Base-by-base conservation (phyloP, 2,888 invertebrate species). In the Lordiphosa andalusiaca region DNA sequence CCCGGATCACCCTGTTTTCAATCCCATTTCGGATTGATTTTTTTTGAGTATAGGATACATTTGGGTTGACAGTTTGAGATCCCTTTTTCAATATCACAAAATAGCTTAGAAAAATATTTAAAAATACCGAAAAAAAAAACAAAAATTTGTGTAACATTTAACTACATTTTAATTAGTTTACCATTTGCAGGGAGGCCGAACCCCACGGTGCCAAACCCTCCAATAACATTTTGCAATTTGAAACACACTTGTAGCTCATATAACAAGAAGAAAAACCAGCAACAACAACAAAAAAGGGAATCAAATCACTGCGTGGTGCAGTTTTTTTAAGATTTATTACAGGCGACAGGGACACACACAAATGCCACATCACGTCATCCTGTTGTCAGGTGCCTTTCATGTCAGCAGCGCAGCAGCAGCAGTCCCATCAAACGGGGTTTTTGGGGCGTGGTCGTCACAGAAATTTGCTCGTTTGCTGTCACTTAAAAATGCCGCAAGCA, bases 401-500 rank as follows among this genome's bases (percentile, higher is more conserved):
- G 36, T 30, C 46, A 42, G 36, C 13, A 25, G 35, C 12, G 30
- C 19, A 21, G 35, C 39, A 38, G 30, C 46, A 42, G 36, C 13
- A 25, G 35, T 35, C 16, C 23, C 19, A 21, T 30, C 39, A 38
- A 57, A 33, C 44, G 23, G 57, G 13, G 30, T n/a, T 23, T 23
- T 48, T 23, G 35, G 39, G 49, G 41, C 42, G 13, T 42, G 41
- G 41, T 64, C 25, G 63, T 53, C 61, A 67, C 68, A 80, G 56
- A 83, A 78, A 82, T 75, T 71, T 84, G 59, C 69, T 68, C 65
- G 66, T 69, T 74, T 73, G 65, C 69, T 73, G 75, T 71, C 77
- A 67, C 65, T 75, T 69, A 69, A 82, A 81, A 84, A 81, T 84
- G 77, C 74, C 82, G 82, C 84, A 84, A 80, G 78, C 82, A 84